A percentile compares a stretch with the other conserved stretches of the same genome.
Conservation (phyloP, 1,140 invertebrate genomes). For the Oscheius sp. region DNA sequence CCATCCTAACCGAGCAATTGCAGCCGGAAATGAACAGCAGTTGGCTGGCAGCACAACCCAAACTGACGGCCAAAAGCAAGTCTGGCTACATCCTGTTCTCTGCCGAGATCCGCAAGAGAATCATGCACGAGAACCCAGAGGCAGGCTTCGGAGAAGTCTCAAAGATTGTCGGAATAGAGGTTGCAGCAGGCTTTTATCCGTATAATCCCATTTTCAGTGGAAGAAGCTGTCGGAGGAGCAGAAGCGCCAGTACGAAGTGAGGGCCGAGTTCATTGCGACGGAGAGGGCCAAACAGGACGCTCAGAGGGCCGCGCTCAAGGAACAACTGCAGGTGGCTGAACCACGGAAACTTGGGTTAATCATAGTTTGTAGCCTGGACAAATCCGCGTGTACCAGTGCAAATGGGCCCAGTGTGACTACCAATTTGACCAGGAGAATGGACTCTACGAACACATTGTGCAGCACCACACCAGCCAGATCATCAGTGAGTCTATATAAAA, state of each 20-base stretch:
- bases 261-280: conserved; percentile 77
- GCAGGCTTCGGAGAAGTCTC: conserved; percentile 95
- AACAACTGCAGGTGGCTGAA: conserved; percentile 43
- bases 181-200: background rate
- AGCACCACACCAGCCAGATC: conserved; percentile 66
- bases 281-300: conserved; percentile 54
- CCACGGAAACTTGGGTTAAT: too few species aligned
- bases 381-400: conserved; percentile 76
- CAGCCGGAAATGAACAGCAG: conserved; percentile 20
- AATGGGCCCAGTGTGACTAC: conserved; percentile 85
- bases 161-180: conserved; percentile 86
- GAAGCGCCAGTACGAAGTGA: conserved; percentile 89
- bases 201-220: conserved; percentile 68
- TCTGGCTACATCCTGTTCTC: conserved; percentile 98
- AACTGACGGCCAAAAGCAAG: conserved; percentile 68
- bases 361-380: conserved; percentile 57
- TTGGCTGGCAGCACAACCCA: conserved; percentile 55
- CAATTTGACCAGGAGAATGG: conserved; percentile 87
- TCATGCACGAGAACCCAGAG: conserved; percentile 86
- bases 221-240: conserved; percentile 79
- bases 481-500: conserved; percentile 12
- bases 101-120: conserved; percentile 82
- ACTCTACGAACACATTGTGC: conserved; percentile 82
- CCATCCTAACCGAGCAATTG: conserved; percentile 19
- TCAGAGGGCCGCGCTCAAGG: conserved; percentile 37